Base-by-base conservation (phyloP, 2,888 invertebrate species). In the Mellilla xanthometata region DNA sequence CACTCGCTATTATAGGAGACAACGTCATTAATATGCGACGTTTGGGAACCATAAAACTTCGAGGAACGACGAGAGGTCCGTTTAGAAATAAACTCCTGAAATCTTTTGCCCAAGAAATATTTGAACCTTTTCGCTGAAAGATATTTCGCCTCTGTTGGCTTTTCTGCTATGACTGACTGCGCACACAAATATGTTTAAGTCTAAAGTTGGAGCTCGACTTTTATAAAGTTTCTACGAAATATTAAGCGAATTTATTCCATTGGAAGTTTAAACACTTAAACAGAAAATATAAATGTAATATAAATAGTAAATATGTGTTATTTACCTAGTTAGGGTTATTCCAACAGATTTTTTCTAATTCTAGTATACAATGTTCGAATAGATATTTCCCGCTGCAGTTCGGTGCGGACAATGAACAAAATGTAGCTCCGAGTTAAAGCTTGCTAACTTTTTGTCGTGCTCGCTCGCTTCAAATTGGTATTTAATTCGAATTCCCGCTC, bases 401-500 rank as follows among this genome's bases (percentile, higher is more conserved):
- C 65, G 3, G 19, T 6, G 6, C 19, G 6, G 19, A 60, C 62
- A 54, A 62, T 60, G 63, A 63, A 64, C 62, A 56, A 62, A 68
- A 72, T 68, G n/a, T 60, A 74, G 78, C 72, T 79, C 72, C 59
- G 54, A 51, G 61, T 62, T 66, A 66, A 62, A 62, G 65, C 72
- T 70, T 60, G 59, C 58, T 57, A 74, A 76, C 71, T 79, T 79
- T 75, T 77, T 76, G 76, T 69, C 65, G 65, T 59, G 48, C 60
- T 61, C 44, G 57, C 59, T 57, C 52, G 63, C 61, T 65, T 60
- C 54, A 65, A 74, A 74, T 70, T 65, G 64, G 63, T 54, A 68
- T 71, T 74, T 70, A 70, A 72, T 71, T 71, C 59, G 54, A 58
- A 60, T 58, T 44, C 51, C 56, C 50, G 40, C 45, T 31, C 51